Percentiles rank a stretch among this genome's conserved stretches.
Evolutionary conservation across 2,888 invertebrate species (phyloP).

Genomic region (Acleris emargana): DNA sequence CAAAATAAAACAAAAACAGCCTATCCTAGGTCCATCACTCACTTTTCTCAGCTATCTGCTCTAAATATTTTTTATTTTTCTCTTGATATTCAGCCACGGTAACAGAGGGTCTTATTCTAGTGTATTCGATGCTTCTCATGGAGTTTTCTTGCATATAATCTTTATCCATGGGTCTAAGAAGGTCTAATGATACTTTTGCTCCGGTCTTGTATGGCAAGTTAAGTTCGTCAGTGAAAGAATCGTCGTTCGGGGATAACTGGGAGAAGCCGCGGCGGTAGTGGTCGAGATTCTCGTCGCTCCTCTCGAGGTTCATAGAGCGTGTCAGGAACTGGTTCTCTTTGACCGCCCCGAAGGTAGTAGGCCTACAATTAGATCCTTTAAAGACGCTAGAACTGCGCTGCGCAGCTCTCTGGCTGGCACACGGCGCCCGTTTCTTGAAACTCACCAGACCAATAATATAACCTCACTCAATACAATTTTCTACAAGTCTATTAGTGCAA

Average conservation of each 20-base stretch:
- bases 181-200: constrained; percentile 67
- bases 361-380: no score
- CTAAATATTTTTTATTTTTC: constrained; percentile 54
- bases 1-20: no score
- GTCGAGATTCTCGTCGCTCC: constrained; percentile 47
- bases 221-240: constrained; percentile 55
- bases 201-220: constrained; percentile 59
- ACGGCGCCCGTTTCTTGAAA: no score
- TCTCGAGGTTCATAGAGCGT: constrained; percentile 46
- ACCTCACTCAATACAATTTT: no score
- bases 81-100: constrained; percentile 60
- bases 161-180: constrained; percentile 62
- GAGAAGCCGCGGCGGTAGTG: constrained; percentile 47
- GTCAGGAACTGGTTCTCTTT: constrained; percentile 50
- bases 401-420: no score
- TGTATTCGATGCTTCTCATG: constrained; percentile 61
- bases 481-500: no score
- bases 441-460: no score
- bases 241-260: constrained; percentile 43
- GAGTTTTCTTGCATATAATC: constrained; percentile 53
- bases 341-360: no score
- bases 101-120: constrained; percentile 61
- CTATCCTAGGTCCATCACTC: neutral
- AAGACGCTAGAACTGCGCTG: no score
- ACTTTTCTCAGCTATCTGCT: neutral